Conservation (phyloP, 92 coral and sea anemone species). For the Siderastrea siderea region DNA sequence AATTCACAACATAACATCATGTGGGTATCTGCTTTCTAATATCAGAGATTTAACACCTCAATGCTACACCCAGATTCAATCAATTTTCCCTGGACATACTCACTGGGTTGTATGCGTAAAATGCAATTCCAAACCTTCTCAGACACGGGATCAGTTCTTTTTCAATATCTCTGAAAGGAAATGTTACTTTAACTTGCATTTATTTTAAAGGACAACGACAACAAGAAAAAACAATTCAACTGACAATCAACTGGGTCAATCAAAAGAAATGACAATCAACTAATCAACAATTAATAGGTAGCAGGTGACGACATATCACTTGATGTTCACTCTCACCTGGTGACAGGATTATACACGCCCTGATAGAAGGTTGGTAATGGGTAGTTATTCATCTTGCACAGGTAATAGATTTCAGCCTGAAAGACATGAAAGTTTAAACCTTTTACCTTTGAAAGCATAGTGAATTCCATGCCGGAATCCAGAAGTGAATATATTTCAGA, state of each 20-base stretch:
- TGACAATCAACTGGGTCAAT: too few species aligned
- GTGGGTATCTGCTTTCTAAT: too few species aligned
- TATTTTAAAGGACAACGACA: not conserved
- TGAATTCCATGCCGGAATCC: too few species aligned
- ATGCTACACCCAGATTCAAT: too few species aligned
- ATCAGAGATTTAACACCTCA: too few species aligned
- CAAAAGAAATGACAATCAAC: too few species aligned
- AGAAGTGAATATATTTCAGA: too few species aligned
- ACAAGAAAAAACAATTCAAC: too few species aligned
- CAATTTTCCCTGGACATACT: conserved; percentile 30
- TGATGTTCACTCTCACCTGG: conserved; percentile 67
- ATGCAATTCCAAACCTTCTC: conserved; percentile 86
- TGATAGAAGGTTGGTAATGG: conserved; percentile 94
- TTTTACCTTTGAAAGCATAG: too few species aligned
- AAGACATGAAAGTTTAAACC: not conserved
- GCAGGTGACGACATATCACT: too few species aligned
- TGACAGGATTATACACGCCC: conserved; percentile 94
- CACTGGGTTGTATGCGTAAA: conserved; percentile 97
- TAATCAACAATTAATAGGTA: too few species aligned
- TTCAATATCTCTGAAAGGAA: conserved; percentile 80
- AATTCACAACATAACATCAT: too few species aligned
- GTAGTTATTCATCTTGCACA: conserved; percentile 86
- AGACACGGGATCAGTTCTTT: conserved; percentile 93
- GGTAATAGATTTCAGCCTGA: conserved; percentile 90
- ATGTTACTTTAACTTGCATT: not conserved